These are phyloP conservation scores for Diplazon laetatorius DNA, from an alignment of 2,888 invertebrate species.

Conservation along the genomic window DNA sequence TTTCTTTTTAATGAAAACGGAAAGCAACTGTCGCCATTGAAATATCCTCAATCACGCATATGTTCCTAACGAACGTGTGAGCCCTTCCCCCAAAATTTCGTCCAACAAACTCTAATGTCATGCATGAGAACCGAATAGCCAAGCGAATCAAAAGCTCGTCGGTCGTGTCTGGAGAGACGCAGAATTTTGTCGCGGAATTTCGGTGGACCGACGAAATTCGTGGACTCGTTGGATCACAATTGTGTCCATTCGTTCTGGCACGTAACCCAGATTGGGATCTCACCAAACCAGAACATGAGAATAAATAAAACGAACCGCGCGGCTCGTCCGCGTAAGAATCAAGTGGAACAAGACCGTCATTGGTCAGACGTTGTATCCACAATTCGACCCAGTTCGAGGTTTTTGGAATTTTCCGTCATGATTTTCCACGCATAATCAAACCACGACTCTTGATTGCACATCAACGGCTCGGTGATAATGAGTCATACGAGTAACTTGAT, in stretches of 20 bases:
- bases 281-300: background rate
- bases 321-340: background rate
- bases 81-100: background rate
- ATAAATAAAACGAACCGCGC: slow-evolving; percentile 1
- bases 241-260: background rate
- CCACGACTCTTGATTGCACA: background rate
- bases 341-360: background rate
- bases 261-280: background rate
- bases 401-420: background rate
- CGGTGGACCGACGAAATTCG: too few species aligned
- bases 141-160: background rate
- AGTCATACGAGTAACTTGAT: slow-evolving; percentile 33
- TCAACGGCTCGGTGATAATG: slow-evolving; percentile 33
- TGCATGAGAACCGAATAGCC: background rate
- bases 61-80: slow-evolving; percentile 6
- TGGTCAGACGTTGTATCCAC: background rate
- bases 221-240: background rate
- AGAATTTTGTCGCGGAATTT: background rate
- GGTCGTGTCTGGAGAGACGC: background rate
- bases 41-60: background rate
- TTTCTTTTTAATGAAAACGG: too few species aligned
- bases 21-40: too few species aligned
- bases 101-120: slow-evolving; percentile 5
- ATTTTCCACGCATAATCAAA: background rate
- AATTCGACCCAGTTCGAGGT: too few species aligned